Percentiles rank a stretch among this genome's conserved stretches.
Evolutionary conservation across 2,888 invertebrate genomes (phyloP).

Genomic region (Lepidochrysops patricia): DNA sequence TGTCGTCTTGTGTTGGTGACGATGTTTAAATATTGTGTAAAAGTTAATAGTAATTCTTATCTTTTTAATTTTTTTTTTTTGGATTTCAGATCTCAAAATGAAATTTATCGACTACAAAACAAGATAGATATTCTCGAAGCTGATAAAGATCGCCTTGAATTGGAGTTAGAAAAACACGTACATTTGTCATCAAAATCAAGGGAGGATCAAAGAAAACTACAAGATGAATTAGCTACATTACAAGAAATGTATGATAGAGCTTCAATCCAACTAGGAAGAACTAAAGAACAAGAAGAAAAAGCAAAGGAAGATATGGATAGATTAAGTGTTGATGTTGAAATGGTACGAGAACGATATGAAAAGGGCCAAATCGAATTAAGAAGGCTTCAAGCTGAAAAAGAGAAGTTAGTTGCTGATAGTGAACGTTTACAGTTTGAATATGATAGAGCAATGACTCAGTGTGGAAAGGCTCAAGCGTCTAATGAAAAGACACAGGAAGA

Average conservation of each 20-base stretch:
- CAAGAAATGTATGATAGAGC: slow-evolving; percentile 94
- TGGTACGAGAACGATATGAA: slow-evolving; percentile 91
- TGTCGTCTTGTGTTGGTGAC: slow-evolving; percentile 63
- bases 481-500: slow-evolving; percentile 94
- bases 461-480: slow-evolving; percentile 87
- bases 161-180: slow-evolving; percentile 90
- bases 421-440: slow-evolving; percentile 90
- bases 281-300: slow-evolving; percentile 93
- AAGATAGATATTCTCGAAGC: slow-evolving; percentile 91
- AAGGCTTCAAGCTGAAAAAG: slow-evolving; percentile 87
- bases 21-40: slow-evolving; percentile 31
- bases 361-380: slow-evolving; percentile 90
- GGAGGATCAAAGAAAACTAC: slow-evolving; percentile 89
- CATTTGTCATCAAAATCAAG: slow-evolving; percentile 85
- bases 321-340: slow-evolving; percentile 85
- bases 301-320: slow-evolving; percentile 88
- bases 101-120: slow-evolving; percentile 90
- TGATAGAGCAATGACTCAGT: slow-evolving; percentile 89
- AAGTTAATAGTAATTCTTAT: slow-evolving; percentile 21
- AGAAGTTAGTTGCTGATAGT: slow-evolving; percentile 87
- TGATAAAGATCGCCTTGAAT: slow-evolving; percentile 88
- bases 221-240: slow-evolving; percentile 88
- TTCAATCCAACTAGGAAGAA: slow-evolving; percentile 86
- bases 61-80: slow-evolving; percentile 15
- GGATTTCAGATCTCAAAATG: slow-evolving; percentile 85